Base-by-base conservation (phyloP, 1,140 invertebrate species). In the Probaryconus sp. region DNA sequence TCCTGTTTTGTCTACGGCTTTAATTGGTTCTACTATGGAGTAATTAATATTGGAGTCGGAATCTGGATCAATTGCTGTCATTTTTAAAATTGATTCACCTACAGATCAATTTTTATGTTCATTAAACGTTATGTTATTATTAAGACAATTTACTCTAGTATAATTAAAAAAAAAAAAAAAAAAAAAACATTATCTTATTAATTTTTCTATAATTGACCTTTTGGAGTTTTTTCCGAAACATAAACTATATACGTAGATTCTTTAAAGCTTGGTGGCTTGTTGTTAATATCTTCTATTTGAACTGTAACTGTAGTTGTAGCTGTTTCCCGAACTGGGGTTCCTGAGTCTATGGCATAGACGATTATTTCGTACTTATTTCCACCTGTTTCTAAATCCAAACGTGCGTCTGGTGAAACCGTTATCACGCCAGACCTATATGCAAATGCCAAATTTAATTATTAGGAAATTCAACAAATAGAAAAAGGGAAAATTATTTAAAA, bases 251-350 rank as follows among this genome's bases (percentile, higher is more conserved):
- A 92, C 18, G 89, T 89, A 0, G 89, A 89, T 16, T 91, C 89
- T 69, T 92, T 89, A 56, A 96, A 97, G 61, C 85, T 89, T 0
- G 95, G 95, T 7, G 92, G 90, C 78, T 95, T 94, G 79, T 97
- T 94, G 68, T 96, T 96, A 0, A 96, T 92, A 80, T 96, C 94
- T 65, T 91, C 83, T 7, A 96, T 91, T 17, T 90, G 91, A 1
- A 95, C 90, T 28, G 91, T 91, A 0, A 95, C 91, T 1, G 91
- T 93, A 0, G 93, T 92, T 0, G 93, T 93, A 0, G 93, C 93
- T 0, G 92, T 93, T 87, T 94, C 93, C 28, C 90, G 89, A n/a
- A 93, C 90, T 0, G 93, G 93, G n/a, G 86, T 86, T 0, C 93
- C 92, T 16, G 91, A 91, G 72, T 94, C 93, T 1, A 94, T 90